Evolutionary conservation across 2,888 invertebrate genomes (phyloP).

Genomic region (Cosmorhoe ocellata): DNA sequence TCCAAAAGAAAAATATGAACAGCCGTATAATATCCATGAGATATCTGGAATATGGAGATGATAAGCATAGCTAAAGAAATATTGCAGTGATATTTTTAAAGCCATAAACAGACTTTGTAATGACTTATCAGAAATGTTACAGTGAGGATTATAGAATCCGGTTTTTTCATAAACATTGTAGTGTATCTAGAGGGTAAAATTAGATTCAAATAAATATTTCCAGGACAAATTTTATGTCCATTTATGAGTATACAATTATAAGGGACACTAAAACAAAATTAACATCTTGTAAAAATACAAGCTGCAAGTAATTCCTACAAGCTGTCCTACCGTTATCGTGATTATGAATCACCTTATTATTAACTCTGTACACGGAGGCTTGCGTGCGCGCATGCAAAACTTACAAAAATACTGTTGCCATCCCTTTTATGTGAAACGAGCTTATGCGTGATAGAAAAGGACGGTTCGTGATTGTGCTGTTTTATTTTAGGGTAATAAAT

Average conservation of each 20-base stretch:
- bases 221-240: background rate
- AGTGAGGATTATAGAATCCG: no score
- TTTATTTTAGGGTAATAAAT: constrained; percentile 39
- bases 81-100: no score
- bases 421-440: constrained; percentile 36
- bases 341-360: constrained; percentile 61
- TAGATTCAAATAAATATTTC: background rate
- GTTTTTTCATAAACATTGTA: no score
- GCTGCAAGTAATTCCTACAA: constrained; percentile 40
- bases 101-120: no score
- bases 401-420: constrained; percentile 29
- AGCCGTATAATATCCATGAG: no score
- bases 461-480: constrained; percentile 21
- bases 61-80: no score
- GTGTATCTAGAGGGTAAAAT: no score
- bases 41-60: no score
- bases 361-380: constrained; percentile 48
- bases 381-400: constrained; percentile 55
- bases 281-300: constrained; percentile 44
- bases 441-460: constrained; percentile 28
- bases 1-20: no score
- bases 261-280: constrained; percentile 18
- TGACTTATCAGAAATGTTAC: no score
- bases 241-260: background rate
- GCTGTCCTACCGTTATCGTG: constrained; percentile 51